phyloP scores from a whole-genome alignment of 2,888 invertebrate genomes.

The Sinohyriopsis cumingii region DNA sequence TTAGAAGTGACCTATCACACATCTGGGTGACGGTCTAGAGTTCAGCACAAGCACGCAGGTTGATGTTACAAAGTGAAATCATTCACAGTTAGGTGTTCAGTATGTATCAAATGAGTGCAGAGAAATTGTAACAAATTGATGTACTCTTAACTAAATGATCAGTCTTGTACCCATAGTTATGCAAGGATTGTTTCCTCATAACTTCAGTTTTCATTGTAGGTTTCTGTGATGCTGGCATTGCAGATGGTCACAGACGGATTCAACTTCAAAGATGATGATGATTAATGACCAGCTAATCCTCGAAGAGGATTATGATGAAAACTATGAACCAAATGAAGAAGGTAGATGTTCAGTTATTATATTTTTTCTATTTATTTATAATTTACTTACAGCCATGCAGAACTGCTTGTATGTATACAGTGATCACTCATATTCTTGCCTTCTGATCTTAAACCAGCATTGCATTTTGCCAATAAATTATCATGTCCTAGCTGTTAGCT shows the following conservation, averaged over 20 bases:
- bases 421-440: background rate
- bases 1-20: no score
- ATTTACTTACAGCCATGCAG: background rate
- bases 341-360: constrained; percentile 42
- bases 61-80: no score
- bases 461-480: background rate
- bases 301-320: constrained; percentile 72
- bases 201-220: no score
- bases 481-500: constrained; percentile 2
- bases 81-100: no score
- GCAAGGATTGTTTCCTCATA: no score
- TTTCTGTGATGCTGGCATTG: background rate
- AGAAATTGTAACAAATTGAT: no score
- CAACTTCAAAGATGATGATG: constrained; percentile 54
- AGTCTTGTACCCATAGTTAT: no score
- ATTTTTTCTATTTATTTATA: constrained; percentile 1
- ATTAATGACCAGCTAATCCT: constrained; percentile 70
- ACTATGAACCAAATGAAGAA: constrained; percentile 69
- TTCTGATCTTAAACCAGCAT: background rate
- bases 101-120: no score
- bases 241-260: background rate
- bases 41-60: no score
- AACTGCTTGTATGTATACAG: no score
- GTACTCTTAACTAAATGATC: no score
- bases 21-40: no score